These are phyloP conservation scores for Embiotoca jacksoni DNA, from an alignment of 2,113 vertebrate species.

Conservation along the genomic window DNA sequence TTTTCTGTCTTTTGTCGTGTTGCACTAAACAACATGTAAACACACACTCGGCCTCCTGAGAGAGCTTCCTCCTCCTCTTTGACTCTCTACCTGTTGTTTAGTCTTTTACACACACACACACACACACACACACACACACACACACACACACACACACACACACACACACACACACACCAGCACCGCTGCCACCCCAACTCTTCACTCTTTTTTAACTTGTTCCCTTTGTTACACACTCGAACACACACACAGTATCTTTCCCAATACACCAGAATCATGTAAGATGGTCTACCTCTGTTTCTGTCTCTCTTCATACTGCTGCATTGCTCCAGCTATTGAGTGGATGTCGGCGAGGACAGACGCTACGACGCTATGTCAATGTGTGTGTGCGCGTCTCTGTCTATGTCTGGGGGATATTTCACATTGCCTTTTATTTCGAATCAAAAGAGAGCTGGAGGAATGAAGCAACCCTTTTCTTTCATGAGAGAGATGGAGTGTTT, in stretches of 20 bases:
- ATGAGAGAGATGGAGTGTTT: conserved; percentile 54
- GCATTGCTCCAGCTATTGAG: conserved; percentile 30
- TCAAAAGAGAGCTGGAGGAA: conserved; percentile 60
- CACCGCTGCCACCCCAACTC: neutral
- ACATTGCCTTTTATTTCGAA: conserved; percentile 62
- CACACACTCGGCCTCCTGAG: conserved; percentile 49
- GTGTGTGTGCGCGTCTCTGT: conserved; percentile 6
- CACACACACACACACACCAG: conserved; percentile 1
- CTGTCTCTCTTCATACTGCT: conserved; percentile 16
- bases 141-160: conserved; percentile 1
- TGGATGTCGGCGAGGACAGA: conserved; percentile 30
- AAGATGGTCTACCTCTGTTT: neutral
- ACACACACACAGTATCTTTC: conserved; percentile 29
- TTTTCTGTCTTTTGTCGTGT: conserved; percentile 61
- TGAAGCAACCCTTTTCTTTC: conserved; percentile 54
- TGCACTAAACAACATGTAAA: conserved; percentile 65
- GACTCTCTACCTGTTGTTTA: conserved; percentile 41
- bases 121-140: neutral
- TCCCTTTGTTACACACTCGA: conserved; percentile 4
- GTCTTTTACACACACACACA: conserved; percentile 15
- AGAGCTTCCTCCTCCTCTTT: conserved; percentile 37
- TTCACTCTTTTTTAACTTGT: conserved; percentile 35
- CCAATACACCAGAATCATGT: conserved; percentile 50
- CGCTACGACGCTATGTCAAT: conserved; percentile 28
- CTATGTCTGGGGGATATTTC: conserved; percentile 51